Evolutionary conservation across 2,797 vertebrate species (phyloP), one percentile per base, ranked within the genome.

Genomic region (Phrynocephalus forsythii): DNA sequence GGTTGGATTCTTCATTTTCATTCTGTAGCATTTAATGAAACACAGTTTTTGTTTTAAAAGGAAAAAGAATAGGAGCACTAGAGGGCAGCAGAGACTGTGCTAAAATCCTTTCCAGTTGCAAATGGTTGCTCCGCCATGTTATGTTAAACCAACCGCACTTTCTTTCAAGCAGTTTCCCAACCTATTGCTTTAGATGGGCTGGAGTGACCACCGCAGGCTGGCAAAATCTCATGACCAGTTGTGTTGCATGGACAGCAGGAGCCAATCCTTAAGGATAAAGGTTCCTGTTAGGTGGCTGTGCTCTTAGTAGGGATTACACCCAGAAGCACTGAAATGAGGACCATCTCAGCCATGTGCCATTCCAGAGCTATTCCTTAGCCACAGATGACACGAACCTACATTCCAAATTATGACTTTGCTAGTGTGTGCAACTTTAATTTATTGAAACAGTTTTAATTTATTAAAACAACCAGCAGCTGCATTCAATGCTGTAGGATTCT

Each of bases 31-130:
- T 20, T 63, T 44, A 44, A 44, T 44, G 38, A 44, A 44, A 44
- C 38, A 44, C 38, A 44, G 38, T 44, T 44, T 44, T 44, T 20
- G 4, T 63, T 63, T 63, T 15, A 63, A 63, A 63, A 63, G 20
- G 60, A 63, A 63, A 20, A 63, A 63, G 60, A 63, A 63, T 63
- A 5, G 60, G 3, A 60, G n/a, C 96, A 91, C 94, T 82, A 88
- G 97, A 95, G 95, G 82, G 94, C 95, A 94, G 95, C 95, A 97
- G 91, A 97, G 95, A 95, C 96, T 90, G 87, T 30, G 60, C 26
- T 82, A 88, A 88, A 75, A 76, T 26, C n/a, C 13, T 63, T 26
- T 72, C 44, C 8, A 3, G 5, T 60, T 67, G 26, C 4, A 15
- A 24, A 10, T 20, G 15, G 5, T 63, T 18, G 60, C 60, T 63